Percentiles rank a stretch among this genome's conserved stretches.
Evolutionary conservation across 2,797 vertebrate genomes (phyloP).

Genomic region (Danio kyathit): DNA sequence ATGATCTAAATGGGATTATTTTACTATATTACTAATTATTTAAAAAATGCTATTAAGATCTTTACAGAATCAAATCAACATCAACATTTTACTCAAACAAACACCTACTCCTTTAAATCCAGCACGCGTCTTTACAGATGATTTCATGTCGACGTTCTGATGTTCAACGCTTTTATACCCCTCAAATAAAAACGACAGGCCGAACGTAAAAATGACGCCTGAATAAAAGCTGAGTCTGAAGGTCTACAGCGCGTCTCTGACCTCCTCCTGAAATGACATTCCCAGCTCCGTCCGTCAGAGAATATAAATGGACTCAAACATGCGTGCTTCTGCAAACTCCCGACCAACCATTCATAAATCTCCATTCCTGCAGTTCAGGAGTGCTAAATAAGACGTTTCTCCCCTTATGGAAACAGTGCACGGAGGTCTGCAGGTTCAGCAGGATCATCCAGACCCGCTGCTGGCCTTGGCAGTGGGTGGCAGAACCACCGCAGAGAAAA

Average conservation of each 20-base stretch:
- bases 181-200: background rate
- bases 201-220: constrained; percentile 11
- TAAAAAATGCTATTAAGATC: no score
- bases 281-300: constrained; percentile 26
- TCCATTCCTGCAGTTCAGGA: constrained; percentile 58
- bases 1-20: no score
- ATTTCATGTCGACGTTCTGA: no score
- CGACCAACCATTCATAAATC: constrained; percentile 64
- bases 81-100: no score
- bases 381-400: constrained; percentile 60
- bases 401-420: constrained; percentile 61
- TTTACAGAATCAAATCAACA: no score
- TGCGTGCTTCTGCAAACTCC: constrained; percentile 53
- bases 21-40: no score
- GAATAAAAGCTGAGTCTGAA: background rate
- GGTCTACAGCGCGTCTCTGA: constrained; percentile 1
- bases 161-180: background rate
- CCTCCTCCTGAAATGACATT: constrained; percentile 42
- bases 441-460: constrained; percentile 39
- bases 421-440: constrained; percentile 56
- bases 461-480: constrained; percentile 62
- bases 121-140: no score
- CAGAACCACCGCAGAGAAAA: constrained; percentile 2
- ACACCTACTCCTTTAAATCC: no score
- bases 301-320: constrained; percentile 38